Conservation (phyloP, 2,797 vertebrate species). For the Cyclopterus lumpus region DNA sequence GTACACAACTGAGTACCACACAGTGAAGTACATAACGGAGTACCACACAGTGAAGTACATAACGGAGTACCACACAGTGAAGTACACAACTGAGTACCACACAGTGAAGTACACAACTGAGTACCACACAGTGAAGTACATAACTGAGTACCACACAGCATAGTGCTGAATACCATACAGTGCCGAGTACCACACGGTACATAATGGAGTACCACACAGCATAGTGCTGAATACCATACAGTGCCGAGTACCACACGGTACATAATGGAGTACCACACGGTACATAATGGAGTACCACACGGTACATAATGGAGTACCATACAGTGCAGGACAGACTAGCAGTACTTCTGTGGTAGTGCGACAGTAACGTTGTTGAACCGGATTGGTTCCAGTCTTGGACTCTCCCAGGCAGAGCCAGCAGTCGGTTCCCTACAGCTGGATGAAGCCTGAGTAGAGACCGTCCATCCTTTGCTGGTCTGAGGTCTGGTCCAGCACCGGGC, state of each 20-base stretch:
- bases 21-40: not conserved
- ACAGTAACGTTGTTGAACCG: too few species aligned
- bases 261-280: too few species aligned
- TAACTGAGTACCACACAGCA: not conserved
- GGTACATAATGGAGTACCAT: too few species aligned
- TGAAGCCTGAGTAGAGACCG: conserved; percentile 35
- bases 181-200: not conserved
- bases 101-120: not conserved
- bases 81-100: too few species aligned
- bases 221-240: not conserved
- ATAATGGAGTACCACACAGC: too few species aligned
- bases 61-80: too few species aligned
- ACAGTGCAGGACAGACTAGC: not conserved
- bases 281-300: too few species aligned
- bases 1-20: too few species aligned
- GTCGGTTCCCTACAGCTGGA: conserved; percentile 35
- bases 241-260: too few species aligned
- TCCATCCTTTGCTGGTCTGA: conserved; percentile 5
- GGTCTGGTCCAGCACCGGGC: not conserved
- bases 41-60: too few species aligned
- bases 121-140: not conserved
- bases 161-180: too few species aligned
- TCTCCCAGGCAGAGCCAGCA: not conserved
- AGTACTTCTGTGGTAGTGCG: not conserved
- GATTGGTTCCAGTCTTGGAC: not conserved